A percentile compares a stretch with the other conserved stretches of the same genome.
Conservation (phyloP, 2,888 invertebrate species). For the Uropetala carovei region DNA sequence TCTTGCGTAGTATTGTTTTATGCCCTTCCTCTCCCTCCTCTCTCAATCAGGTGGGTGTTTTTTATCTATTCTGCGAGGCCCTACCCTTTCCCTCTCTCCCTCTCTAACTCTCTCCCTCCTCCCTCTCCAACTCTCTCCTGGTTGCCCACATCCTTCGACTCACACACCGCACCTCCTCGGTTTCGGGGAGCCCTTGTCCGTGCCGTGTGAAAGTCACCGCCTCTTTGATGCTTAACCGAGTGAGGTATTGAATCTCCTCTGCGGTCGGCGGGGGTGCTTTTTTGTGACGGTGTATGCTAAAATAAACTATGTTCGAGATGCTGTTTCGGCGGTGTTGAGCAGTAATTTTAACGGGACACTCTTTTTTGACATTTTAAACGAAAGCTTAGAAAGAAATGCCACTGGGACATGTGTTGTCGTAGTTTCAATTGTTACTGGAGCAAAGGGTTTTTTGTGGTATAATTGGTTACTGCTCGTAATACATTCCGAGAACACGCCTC, state of each 20-base stretch:
- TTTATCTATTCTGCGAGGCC: not conserved
- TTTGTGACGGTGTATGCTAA: not conserved
- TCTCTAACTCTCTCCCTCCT: not conserved
- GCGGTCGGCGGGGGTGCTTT: not conserved
- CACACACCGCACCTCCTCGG: slow-evolving; percentile 10
- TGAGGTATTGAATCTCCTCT: not conserved
- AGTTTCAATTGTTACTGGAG: too few relatives aligned
- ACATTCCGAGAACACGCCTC: too few relatives aligned
- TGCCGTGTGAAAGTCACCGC: slow-evolving; percentile 30
- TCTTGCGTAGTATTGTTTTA: not conserved
- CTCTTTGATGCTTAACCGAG: not conserved
- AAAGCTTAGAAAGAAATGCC: too few relatives aligned
- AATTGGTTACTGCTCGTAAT: too few relatives aligned
- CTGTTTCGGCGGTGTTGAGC: too few relatives aligned
- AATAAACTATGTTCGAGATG: too few relatives aligned
- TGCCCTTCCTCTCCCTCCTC: not conserved
- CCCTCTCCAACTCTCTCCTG: not conserved
- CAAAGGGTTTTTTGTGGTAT: too few relatives aligned
- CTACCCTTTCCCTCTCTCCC: not conserved
- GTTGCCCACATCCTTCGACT: slow-evolving; percentile 3
- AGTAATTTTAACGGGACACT: too few relatives aligned
- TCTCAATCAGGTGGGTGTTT: not conserved
- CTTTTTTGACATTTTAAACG: too few relatives aligned
- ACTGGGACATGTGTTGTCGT: too few relatives aligned
- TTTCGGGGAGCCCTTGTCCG: not conserved